A percentile compares a stretch with the other conserved stretches of the same genome.
Evolutionary conservation across 2,888 invertebrate species (phyloP).

Genomic region (Suillia variegata): DNA sequence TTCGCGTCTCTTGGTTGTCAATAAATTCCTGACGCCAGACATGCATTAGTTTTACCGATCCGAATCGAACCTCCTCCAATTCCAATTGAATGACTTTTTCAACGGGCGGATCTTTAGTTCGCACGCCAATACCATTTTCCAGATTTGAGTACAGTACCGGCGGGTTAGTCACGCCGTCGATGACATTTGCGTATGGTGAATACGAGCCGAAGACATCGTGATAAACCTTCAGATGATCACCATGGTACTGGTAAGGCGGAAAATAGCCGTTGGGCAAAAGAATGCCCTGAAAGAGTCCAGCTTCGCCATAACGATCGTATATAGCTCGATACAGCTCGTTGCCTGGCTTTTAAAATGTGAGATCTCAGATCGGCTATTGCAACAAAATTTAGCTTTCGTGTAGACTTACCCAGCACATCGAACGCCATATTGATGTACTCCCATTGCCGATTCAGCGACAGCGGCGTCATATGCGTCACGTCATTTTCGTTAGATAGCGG

Average conservation of each 20-base stretch:
- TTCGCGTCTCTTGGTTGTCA: conserved; percentile 67
- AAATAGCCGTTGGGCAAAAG: conserved; percentile 72
- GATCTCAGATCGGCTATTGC: too few relatives aligned
- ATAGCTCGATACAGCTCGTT: conserved; percentile 68
- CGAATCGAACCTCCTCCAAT: conserved; percentile 72
- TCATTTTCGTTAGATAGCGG: conserved; percentile 46
- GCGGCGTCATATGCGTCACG: conserved; percentile 43
- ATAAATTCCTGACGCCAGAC: conserved; percentile 74
- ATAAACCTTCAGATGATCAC: conserved; percentile 75
- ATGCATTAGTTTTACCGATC: conserved; percentile 83
- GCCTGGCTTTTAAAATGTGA: conserved; percentile 32
- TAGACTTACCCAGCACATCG: conserved; percentile 68
- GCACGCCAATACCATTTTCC: conserved; percentile 69
- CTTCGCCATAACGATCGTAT: conserved; percentile 89
- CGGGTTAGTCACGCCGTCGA: conserved; percentile 70
- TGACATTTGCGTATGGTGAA: conserved; percentile 80
- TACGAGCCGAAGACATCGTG: conserved; percentile 81
- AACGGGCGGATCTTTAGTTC: conserved; percentile 68
- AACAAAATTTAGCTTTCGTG: neutral
- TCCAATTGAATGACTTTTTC: conserved; percentile 66
- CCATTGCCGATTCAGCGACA: conserved; percentile 50
- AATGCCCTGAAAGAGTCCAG: conserved; percentile 81
- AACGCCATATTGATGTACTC: conserved; percentile 74
- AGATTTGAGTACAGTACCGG: conserved; percentile 68
- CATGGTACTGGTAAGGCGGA: conserved; percentile 80